Conservation (phyloP, 2,113 vertebrate species). For the Mustelus asterias region DNA sequence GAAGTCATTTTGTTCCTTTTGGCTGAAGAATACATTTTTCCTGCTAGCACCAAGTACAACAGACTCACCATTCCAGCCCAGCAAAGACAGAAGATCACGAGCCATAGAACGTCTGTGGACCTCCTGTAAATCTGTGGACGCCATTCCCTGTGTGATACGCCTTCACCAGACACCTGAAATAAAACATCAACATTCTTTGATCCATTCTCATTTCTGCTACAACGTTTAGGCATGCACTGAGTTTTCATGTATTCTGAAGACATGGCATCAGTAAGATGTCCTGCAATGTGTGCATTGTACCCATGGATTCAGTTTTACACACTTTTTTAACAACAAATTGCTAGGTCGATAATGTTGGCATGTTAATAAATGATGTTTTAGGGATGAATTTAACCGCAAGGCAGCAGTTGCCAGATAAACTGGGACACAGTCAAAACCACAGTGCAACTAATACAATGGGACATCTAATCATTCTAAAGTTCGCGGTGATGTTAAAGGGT, state of each 20-base stretch:
- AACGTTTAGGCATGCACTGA: background rate
- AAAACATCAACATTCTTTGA: background rate
- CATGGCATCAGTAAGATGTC: background rate
- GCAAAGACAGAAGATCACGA: constrained; percentile 63
- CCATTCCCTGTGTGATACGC: constrained; percentile 50
- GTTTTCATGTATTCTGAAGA: background rate
- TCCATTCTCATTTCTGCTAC: background rate
- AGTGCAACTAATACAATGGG: too few species aligned
- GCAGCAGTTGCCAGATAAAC: background rate
- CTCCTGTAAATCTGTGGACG: constrained; percentile 54
- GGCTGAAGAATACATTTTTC: background rate
- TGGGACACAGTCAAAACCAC: too few species aligned
- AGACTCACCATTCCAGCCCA: constrained; percentile 64
- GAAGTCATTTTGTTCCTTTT: background rate
- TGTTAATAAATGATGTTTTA: background rate
- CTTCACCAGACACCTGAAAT: constrained; percentile 48
- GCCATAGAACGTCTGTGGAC: constrained; percentile 59
- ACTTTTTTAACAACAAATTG: background rate
- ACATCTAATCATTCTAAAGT: background rate
- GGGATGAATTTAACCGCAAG: background rate
- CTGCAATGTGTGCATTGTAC: background rate
- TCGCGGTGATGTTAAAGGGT: background rate
- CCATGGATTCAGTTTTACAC: background rate
- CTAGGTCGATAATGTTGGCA: background rate
- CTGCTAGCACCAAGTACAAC: background rate